Evolutionary conservation across 37 sponge, comb jelly and placozoan genomes (phyloP).

Genomic region (Oscarella lobularis): DNA sequence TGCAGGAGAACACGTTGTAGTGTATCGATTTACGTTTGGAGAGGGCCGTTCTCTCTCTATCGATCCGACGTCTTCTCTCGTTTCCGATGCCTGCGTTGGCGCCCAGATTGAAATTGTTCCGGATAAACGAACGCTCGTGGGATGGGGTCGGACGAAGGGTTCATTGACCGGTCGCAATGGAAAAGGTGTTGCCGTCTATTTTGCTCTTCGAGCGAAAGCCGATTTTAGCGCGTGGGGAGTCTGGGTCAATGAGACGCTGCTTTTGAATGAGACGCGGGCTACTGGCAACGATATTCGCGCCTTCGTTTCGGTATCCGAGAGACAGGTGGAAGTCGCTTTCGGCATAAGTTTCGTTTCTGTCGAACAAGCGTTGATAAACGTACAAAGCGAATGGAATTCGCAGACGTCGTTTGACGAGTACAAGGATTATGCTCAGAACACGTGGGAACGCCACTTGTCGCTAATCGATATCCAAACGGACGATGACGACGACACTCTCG

Average conservation of each 20-base stretch:
- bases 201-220: conserved; percentile 3
- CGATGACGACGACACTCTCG: background rate
- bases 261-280: background rate
- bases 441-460: conserved; percentile 9
- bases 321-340: conserved; percentile 10
- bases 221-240: conserved; percentile 4
- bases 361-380: conserved; percentile 20
- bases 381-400: conserved; percentile 13
- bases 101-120: background rate
- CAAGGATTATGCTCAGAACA: background rate
- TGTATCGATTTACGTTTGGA: conserved; percentile 16
- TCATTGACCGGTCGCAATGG: conserved; percentile 44
- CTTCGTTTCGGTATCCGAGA: background rate
- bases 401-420: conserved; percentile 4
- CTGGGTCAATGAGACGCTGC: conserved; percentile 16
- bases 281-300: conserved; percentile 5
- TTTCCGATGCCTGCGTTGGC: background rate
- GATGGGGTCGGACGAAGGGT: conserved; percentile 10
- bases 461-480: conserved; percentile 5
- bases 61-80: conserved; percentile 11
- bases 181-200: conserved; percentile 28
- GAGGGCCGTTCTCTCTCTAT: conserved; percentile 2
- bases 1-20: conserved; percentile 6
- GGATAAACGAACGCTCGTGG: background rate
- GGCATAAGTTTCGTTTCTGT: conserved; percentile 32